A percentile compares a stretch with the other conserved stretches of the same genome.
These are phyloP conservation scores for Ctenoplectra terminalis DNA, from an alignment of 1,140 invertebrate species.

Conservation along the genomic window DNA sequence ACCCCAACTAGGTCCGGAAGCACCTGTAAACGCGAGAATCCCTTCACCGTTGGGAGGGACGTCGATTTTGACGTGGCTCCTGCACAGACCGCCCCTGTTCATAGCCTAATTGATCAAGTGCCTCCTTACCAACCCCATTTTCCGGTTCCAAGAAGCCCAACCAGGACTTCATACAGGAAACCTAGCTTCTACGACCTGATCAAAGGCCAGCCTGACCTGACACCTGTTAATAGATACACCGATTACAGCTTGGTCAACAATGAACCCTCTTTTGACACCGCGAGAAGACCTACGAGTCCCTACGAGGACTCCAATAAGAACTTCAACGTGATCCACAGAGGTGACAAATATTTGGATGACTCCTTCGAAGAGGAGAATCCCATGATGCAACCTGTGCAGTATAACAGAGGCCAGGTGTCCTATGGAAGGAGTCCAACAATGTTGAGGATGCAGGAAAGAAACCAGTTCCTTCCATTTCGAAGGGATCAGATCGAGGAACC, in stretches of 20 bases:
- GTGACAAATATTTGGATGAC: slow-evolving; percentile 1
- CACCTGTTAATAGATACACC: background rate
- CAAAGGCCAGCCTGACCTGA: background rate
- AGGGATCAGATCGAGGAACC: background rate
- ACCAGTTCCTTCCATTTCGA: background rate
- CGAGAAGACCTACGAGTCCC: background rate
- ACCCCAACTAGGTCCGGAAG: background rate
- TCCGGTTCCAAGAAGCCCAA: background rate
- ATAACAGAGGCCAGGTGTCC: background rate
- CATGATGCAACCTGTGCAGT: background rate
- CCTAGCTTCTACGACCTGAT: background rate
- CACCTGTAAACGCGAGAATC: slow-evolving; percentile 28
- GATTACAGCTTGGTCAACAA: background rate
- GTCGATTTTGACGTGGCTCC: slow-evolving; percentile 47
- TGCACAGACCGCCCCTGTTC: slow-evolving; percentile 37
- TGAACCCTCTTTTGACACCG: background rate
- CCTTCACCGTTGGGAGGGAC: background rate
- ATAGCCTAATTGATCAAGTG: background rate
- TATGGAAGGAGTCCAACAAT: background rate
- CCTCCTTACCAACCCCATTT: background rate
- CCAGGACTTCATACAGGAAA: background rate
- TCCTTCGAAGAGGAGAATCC: background rate
- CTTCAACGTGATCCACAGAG: background rate
- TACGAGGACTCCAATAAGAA: background rate
- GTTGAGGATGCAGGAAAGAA: background rate